Evolutionary conservation across 2,113 vertebrate genomes (phyloP), one percentile per base, ranked within the genome.

Genomic region (Malurus elegans): DNA sequence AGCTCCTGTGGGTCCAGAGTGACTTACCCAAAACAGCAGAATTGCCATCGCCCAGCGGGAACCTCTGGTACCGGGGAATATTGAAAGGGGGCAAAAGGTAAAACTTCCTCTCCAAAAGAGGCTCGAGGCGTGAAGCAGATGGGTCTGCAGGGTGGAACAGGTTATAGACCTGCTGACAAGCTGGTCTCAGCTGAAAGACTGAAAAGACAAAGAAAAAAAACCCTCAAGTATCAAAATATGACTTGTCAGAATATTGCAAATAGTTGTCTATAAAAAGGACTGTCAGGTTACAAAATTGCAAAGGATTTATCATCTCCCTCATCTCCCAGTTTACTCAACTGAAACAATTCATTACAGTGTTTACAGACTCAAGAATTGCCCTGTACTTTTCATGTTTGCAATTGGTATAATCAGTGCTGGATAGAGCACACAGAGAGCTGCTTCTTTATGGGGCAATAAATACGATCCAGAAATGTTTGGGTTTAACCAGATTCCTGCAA

Each of bases 141-240:
- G 99, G 99, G 96, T 99, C 99, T 23, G 99, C 99, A 3, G 99
- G 99, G 94, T 99, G 99, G 96, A 99, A 99, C 81, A 99, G 98
- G 98, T 99, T 99, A 94, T 99, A 99, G 54, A 99, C 98, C 97
- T 99, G 99, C 97, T 99, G 99, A 93, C 99, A 99, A 86, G 99
- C 99, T 4, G 99, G 99, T 80, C 98, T 98, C 79, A 99, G 98
- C 82, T 98, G 98, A 94, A 97, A 98, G 64, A 98, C 98, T 98
- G 7, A 82, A 51, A 6, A 45, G 56, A 71, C 20, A 36, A 61
- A 86, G 62, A 42, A 72, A 31, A 71, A 26, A 32, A 6, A 3
- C 26, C 56, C 26, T 86, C 57, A 87, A 50, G 51, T 15, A 75
- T 71, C 69, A 53, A n/a, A 53, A 42, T 8, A 9, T 32, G 42